Base-by-base conservation (phyloP, 2,797 vertebrate genomes). In the Acanthurus tractus region DNA sequence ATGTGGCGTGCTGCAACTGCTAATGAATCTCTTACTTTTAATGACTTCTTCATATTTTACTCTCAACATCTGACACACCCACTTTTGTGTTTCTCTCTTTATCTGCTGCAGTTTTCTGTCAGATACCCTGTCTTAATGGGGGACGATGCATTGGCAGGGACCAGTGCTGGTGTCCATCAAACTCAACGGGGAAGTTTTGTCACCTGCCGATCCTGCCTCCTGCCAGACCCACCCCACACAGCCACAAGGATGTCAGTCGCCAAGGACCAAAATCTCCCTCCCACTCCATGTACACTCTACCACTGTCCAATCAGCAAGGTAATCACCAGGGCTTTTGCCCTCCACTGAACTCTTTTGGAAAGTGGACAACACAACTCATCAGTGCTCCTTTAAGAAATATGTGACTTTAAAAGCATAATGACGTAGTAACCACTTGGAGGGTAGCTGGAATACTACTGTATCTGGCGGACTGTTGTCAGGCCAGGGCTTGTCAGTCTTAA, bases 131-230 rank as follows among this genome's bases (percentile, higher is more conserved):
- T 89, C 94, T 96, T 72, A 98, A 95, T 0, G 98, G 98, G 67
- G 98, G 98, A 34, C 96, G 96, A 50, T 98, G 98, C 13, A 94
- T 98, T 6, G 97, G 97, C 73, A 95, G 97, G 76, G 96, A 99
- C 0, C 92, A 96, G 66, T 99, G 98, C 90, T 96, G 96, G 96
- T 99, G 98, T 86, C 97, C 97, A 0, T 94, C 96, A 72, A 98
- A 98, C 89, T 96, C 97, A 63, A 98, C 97, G 0, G 98, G 98
- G 52, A 98, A 98, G 91, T 99, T 99, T 89, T 99, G 98, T 83
- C 98, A 99, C 82, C 90, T 99, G 78, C 96, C 96, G 0, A 78
- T 62, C 40, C 95, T 91, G 0, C 84, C 90, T 88, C 90, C 89
- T 4, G 89, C 92, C 85, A 95, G 88, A 72, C 92, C 94, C 48